These are phyloP conservation scores for Orthosia incerta DNA, from an alignment of 2,888 invertebrate species.

Conservation along the genomic window DNA sequence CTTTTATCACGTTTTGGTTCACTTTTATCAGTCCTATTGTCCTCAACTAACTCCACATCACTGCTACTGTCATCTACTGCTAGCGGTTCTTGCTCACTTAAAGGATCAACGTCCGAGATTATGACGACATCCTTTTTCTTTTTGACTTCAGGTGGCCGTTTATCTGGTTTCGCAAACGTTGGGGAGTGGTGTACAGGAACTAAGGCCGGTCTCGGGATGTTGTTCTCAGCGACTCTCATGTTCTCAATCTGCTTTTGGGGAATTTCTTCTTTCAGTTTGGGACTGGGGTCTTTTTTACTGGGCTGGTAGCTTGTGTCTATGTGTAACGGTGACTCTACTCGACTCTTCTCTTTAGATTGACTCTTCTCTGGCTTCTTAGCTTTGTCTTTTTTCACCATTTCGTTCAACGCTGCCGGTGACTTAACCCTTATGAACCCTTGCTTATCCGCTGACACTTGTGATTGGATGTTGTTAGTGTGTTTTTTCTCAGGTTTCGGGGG, in stretches of 20 bases:
- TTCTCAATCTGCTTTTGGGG: constrained; percentile 82
- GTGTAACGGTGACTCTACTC: constrained; percentile 77
- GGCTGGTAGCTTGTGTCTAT: constrained; percentile 81
- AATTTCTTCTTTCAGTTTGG: constrained; percentile 79
- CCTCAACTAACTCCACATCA: constrained; percentile 88
- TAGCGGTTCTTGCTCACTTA: constrained; percentile 80
- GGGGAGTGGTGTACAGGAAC: constrained; percentile 85
- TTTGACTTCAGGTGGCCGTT: constrained; percentile 83
- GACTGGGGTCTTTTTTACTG: constrained; percentile 80
- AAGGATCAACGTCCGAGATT: constrained; percentile 84
- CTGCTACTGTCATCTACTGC: constrained; percentile 88
- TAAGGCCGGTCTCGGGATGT: constrained; percentile 83
- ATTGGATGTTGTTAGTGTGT: constrained; percentile 60
- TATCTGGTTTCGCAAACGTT: constrained; percentile 87
- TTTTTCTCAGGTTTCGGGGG: constrained; percentile 74
- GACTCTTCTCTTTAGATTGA: constrained; percentile 72
- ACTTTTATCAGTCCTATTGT: constrained; percentile 78
- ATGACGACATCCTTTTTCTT: constrained; percentile 86
- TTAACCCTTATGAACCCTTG: constrained; percentile 84
- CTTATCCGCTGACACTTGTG: constrained; percentile 61
- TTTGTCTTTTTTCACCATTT: constrained; percentile 82
- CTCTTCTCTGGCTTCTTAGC: constrained; percentile 74
- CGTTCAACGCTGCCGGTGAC: constrained; percentile 86
- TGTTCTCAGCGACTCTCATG: constrained; percentile 83
- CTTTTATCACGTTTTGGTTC: constrained; percentile 77